Evolutionary conservation across 2,797 vertebrate species (phyloP), one percentile per base, ranked within the genome.

Genomic region (Parauchenoglanis ngamensis): DNA sequence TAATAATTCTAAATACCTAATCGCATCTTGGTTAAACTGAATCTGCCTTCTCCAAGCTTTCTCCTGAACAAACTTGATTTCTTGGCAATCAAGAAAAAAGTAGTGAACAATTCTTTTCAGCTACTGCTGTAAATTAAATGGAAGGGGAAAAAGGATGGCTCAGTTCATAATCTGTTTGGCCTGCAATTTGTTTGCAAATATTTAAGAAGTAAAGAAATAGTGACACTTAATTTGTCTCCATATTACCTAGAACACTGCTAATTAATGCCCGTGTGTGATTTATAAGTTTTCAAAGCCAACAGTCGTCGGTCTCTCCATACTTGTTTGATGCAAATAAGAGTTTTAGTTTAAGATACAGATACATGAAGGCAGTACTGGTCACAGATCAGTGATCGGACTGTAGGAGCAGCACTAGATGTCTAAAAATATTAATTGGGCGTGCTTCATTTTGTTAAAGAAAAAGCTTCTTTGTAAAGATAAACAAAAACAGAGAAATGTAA

Each of bases 401-500:
- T 8, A 57, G 7, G 13, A 77, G 19, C 52, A 21, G n/a, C 12
- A 56, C 7, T 40, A 40, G 40, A 40, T 40, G 40, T 40, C 40
- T 40, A 40, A 40, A 40, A 40, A 40, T 40, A 40, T 40, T 3
- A 40, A 40, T 4, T 28, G 5, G 46, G 6, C 12, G n/a, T 28
- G 25, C 25, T 28, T n/a, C 28, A 35, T 31, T 78, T 57, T 35
- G 7, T 35, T 77, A 19, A 75, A 12, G 67, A 21, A 40, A 70
- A 72, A n/a, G 40, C 44, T 75, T 49, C 44, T 49, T 49, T 49
- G 72, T 13, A 13, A 75, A 0, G 23, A 75, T 49, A 13, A 49
- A 49, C 21, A 78, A 31, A 19, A 61, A 61, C 21, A n/a, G 6
- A 49, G 28, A 81, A 73, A n/a, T 57, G 54, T 56, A 76, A 89